Base-by-base conservation (phyloP, 2,113 vertebrate genomes). In the Hemicordylus capensis region DNA sequence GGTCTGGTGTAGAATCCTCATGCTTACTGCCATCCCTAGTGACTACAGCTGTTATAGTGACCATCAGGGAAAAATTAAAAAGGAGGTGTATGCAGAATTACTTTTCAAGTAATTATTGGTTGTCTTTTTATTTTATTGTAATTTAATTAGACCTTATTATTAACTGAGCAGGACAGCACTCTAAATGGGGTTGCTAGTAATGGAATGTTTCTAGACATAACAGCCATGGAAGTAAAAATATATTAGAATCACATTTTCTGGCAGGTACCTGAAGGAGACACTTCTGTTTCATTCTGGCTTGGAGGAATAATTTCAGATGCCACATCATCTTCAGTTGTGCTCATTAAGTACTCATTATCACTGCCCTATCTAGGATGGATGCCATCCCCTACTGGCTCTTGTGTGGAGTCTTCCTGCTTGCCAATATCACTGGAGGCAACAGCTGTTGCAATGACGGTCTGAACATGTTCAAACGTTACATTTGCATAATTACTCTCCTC, bases 231-330 rank as follows among this genome's bases (percentile, higher is more conserved):
- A 48, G 12, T 48, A 61, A 39, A 73, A 31, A 6, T 31, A n/a
- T 66, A n/a, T 59, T 82, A 70, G 26, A 81, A 56, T 58, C 39
- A 12, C 5, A 56, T 70, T 69, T 72, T 56, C 37, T 75, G 39
- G 9, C 31, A 34, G 44, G 44, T 72, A 95, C 93, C 93, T 94
- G 89, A 84, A 75, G 61, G 58, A 80, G 90, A 80, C 74, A 87
- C n/a, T 66, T 90, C 87, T 31, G 85, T 84, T 88, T 81, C 83
- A 85, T 56, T 58, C 75, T 76, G 9, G 70, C 63, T 91, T 85
- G 76, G 59, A 86, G 76, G 39, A 56, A 88, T 85, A 81, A 89
- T 83, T 72, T 69, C 69, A 5, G 44, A 59, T 31, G 70, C 81
- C 64, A 89, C 76, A 85, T 0, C 54, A 75, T 11, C 88, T 31